Evolutionary conservation across 2,113 vertebrate genomes (phyloP).

Genomic region (Chaenogobius annularis): DNA sequence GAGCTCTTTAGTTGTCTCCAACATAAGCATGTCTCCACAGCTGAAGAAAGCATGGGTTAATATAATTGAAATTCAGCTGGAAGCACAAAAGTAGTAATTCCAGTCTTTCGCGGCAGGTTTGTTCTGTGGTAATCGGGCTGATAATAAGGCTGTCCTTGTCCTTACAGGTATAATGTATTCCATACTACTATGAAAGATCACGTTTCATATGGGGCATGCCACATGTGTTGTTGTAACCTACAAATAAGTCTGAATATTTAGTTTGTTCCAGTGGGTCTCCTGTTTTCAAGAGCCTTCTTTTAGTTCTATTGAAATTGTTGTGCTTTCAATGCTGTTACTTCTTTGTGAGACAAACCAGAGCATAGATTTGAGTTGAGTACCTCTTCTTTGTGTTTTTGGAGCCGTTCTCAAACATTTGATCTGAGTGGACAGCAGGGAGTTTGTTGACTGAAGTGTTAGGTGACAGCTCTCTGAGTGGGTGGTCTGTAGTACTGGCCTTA

Average conservation of each 20-base stretch:
- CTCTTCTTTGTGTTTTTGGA: constrained; percentile 18
- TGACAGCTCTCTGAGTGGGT: constrained; percentile 7
- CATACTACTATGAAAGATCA: background rate
- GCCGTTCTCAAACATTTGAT: constrained; percentile 34
- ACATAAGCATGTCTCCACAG: background rate
- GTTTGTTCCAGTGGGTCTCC: no score
- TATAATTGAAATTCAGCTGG: background rate
- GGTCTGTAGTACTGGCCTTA: constrained; percentile 2
- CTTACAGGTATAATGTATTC: background rate
- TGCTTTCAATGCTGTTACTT: background rate
- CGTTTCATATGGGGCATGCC: background rate
- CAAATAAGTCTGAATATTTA: no score
- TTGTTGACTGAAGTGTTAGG: constrained; percentile 10
- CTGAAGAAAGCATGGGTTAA: background rate
- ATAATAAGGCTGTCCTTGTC: background rate
- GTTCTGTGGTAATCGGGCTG: background rate
- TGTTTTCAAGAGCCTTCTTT: background rate
- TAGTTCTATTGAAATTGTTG: background rate
- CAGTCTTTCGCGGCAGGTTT: background rate
- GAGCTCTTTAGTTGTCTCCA: background rate
- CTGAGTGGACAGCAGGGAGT: constrained; percentile 22
- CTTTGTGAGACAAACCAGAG: constrained; percentile 1
- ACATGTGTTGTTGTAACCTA: no score
- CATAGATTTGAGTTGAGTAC: constrained; percentile 4
- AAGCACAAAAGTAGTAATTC: background rate